These are phyloP conservation scores for Drosophila longiperda DNA, from an alignment of 2,888 invertebrate genomes.

Conservation along the genomic window DNA sequence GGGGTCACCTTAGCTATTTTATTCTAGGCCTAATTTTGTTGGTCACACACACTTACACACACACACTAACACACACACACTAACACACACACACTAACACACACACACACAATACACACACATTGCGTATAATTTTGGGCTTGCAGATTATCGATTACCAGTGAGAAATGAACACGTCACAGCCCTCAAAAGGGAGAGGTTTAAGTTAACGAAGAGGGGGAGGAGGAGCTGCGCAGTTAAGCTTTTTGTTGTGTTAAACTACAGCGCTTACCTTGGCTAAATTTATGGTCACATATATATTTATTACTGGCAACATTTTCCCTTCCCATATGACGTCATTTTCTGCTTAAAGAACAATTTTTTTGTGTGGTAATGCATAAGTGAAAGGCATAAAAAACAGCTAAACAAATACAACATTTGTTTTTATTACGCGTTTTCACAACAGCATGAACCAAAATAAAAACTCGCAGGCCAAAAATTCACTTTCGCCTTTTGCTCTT, in stretches of 20 bases:
- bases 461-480: conserved; percentile 7
- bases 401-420: background rate
- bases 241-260: conserved; percentile 15
- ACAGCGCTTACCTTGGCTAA: conserved; percentile 48
- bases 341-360: background rate
- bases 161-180: conserved; percentile 59
- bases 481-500: conserved; percentile 29
- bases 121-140: conserved; percentile 22
- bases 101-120: background rate
- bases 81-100: background rate
- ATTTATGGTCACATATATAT: background rate
- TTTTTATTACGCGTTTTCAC: conserved; percentile 8
- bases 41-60: background rate
- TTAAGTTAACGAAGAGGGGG: background rate
- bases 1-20: conserved; percentile 74
- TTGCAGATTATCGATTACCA: conserved; percentile 59
- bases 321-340: conserved; percentile 61
- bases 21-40: conserved; percentile 2
- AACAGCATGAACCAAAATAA: background rate
- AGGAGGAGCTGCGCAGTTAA: conserved; percentile 49
- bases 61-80: background rate
- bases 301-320: background rate
- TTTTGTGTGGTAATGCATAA: conserved; percentile 8
- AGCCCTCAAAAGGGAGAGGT: conserved; percentile 15
- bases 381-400: background rate